Percentiles rank a stretch among this genome's conserved stretches.
These are phyloP conservation scores for Channa striata DNA, from an alignment of 2,797 vertebrate genomes.

Conservation along the genomic window DNA sequence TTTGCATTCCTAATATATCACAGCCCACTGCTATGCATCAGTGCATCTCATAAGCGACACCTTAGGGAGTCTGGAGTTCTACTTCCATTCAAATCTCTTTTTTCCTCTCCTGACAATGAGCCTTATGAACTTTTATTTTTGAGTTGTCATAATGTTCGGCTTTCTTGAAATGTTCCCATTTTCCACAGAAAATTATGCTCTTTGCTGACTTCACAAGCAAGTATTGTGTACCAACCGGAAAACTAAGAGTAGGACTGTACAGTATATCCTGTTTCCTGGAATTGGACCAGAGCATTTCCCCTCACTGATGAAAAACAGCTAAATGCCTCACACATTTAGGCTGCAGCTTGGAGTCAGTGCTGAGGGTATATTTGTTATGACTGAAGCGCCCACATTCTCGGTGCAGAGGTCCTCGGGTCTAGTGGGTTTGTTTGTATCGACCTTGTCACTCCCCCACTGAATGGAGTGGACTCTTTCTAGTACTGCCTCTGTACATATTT, in stretches of 20 bases:
- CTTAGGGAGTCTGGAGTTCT: constrained; percentile 37
- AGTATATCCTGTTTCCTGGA: constrained; percentile 1
- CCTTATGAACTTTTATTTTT: constrained; percentile 12
- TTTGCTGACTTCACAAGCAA: not conserved
- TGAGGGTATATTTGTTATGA: constrained; percentile 3
- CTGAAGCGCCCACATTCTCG: constrained; percentile 4
- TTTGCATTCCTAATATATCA: constrained; percentile 53
- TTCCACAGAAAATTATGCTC: not conserved
- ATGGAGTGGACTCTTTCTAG: constrained; percentile 13
- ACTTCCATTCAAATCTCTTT: constrained; percentile 28
- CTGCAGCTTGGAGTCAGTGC: not conserved
- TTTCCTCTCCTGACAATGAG: constrained; percentile 34
- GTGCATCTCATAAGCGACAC: constrained; percentile 33
- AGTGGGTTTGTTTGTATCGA: constrained; percentile 34
- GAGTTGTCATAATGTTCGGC: constrained; percentile 4
- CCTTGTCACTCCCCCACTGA: constrained; percentile 12
- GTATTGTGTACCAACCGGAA: constrained; percentile 1
- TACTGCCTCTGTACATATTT: constrained; percentile 19
- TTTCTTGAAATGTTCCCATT: not conserved
- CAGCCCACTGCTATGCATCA: constrained; percentile 35
- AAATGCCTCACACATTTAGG: not conserved
- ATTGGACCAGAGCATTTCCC: not conserved
- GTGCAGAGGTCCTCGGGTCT: not conserved
- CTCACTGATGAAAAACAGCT: not conserved
- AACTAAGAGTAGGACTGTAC: not conserved